Conservation (phyloP, 2,888 invertebrate genomes). For the Tachystola acroxantha region DNA sequence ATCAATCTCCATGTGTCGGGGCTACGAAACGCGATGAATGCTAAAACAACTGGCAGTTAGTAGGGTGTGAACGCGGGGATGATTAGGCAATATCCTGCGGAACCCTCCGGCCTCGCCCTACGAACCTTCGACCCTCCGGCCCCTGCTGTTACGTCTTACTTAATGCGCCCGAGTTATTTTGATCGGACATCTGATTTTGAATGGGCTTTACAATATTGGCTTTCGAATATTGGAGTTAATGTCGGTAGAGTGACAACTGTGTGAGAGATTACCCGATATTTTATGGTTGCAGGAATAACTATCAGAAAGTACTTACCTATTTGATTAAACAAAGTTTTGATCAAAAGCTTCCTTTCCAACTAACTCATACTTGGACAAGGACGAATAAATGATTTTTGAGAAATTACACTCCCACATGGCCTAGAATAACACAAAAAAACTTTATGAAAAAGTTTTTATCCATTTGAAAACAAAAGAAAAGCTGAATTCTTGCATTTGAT, state of each 20-base stretch:
- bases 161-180: slow-evolving; percentile 56
- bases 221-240: slow-evolving; percentile 32
- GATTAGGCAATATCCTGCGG: slow-evolving; percentile 74
- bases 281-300: no score
- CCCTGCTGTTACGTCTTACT: slow-evolving; percentile 60
- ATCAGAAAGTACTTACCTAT: no score
- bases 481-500: no score
- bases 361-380: no score
- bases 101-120: slow-evolving; percentile 52
- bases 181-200: slow-evolving; percentile 64
- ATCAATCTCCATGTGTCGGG: slow-evolving; percentile 46
- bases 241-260: slow-evolving; percentile 5
- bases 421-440: no score
- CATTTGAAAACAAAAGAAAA: no score
- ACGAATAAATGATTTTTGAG: no score
- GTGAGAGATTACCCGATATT: neutral
- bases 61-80: slow-evolving; percentile 72
- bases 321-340: no score
- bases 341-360: no score
- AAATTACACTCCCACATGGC: no score
- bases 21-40: slow-evolving; percentile 56
- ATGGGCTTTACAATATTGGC: slow-evolving; percentile 44
- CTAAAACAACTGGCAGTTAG: slow-evolving; percentile 74
- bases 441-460: no score
- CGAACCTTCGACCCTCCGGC: no score